Evolutionary conservation across 2,113 vertebrate species (phyloP), one percentile per base, ranked within the genome.

Genomic region (Bungarus multicinctus): DNA sequence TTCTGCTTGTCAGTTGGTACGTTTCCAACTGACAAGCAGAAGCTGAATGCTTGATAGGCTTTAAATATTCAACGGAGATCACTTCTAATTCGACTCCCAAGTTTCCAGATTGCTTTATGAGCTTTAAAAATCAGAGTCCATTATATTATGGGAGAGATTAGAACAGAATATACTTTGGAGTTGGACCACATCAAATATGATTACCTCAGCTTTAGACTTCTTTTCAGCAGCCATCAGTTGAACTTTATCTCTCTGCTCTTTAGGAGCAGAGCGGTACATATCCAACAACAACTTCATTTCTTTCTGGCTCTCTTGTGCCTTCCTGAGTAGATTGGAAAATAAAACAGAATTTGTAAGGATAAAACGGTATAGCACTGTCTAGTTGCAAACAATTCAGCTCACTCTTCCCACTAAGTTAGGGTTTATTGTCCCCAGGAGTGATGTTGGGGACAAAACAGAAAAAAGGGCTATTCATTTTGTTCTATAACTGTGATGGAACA

Each of bases 201-300:
- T 97, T 97, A 99, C 99, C 98, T 99, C 99, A 88, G 99, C 98
- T 96, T 99, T 99, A 30, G 98, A 96, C 95, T 99, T 99, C 97
- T 99, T 99, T 96, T 99, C 99, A 39, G 99, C 99, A 90, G 99
- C 99, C 99, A 99, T 99, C 5, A 99, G 98, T 95, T 99, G 99
- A 8, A 99, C 99, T 96, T 99, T 99, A 97, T 99, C 99, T 50
- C 99, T 98, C 97, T 99, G 99, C 94, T 99, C 99, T 95, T 99
- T 99, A 0, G 99, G 99, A 7, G 99, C 99, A 34, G 99, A 99
- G 60, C 98, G 98, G 95, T 99, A 99, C 99, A 99, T 99, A 95
- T 99, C 99, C 74, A 99, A 95, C 89, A 99, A 95, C 0, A 99
- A 97, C 92, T 99, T 99, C 99, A 99, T 99, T 96, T 99, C 99